These are phyloP conservation scores for Python bivittatus DNA, from an alignment of 2,113 vertebrate species.

Conservation along the genomic window DNA sequence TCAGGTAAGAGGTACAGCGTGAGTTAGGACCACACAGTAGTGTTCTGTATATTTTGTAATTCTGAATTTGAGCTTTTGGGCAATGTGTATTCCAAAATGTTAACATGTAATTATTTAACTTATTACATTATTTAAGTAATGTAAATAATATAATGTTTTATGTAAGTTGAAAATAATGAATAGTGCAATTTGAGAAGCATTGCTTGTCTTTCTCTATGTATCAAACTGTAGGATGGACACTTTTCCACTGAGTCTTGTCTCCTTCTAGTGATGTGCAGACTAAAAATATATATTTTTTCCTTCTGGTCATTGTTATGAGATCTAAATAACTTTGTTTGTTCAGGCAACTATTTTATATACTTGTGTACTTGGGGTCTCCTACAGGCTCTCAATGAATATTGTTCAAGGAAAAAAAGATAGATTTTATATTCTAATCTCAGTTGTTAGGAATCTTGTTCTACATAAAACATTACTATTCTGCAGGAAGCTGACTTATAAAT, in stretches of 20 bases:
- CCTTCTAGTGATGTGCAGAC: neutral
- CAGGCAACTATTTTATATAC: neutral
- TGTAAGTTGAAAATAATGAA: neutral
- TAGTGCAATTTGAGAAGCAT: neutral
- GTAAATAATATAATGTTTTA: neutral
- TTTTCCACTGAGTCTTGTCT: neutral
- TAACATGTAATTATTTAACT: neutral
- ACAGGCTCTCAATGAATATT: neutral
- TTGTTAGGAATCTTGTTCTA: neutral
- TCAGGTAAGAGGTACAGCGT: conserved; percentile 77
- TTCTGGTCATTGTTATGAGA: neutral
- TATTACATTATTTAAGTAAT: neutral
- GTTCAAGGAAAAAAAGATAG: neutral
- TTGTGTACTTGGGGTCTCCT: neutral
- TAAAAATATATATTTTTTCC: neutral
- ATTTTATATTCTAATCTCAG: neutral
- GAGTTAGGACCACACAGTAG: accelerated
- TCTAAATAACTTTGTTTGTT: neutral
- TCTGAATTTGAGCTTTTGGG: neutral
- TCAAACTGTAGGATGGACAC: neutral
- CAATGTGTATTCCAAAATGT: neutral
- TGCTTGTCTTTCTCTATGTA: neutral
- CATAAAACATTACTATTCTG: neutral
- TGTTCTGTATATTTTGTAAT: accelerated
- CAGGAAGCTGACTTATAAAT: neutral